phyloP scores from a whole-genome alignment of 1,140 invertebrate species.

The Sipha flava region DNA sequence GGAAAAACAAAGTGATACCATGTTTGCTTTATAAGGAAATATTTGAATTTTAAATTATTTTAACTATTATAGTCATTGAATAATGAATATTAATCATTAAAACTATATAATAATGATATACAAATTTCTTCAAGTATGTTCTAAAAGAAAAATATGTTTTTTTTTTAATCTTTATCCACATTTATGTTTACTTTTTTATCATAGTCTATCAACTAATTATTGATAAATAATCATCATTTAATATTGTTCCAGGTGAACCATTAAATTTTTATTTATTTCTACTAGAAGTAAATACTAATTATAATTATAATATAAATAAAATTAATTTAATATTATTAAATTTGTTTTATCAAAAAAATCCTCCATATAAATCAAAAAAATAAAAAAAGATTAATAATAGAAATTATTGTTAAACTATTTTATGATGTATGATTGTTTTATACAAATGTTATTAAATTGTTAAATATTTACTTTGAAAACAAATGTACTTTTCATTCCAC shows the following conservation, averaged over 20 bases:
- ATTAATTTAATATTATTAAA: neutral
- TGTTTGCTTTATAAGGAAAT: conserved; percentile 23
- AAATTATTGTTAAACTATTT: neutral
- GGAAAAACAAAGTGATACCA: conserved; percentile 25
- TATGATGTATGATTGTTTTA: neutral
- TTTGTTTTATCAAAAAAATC: neutral
- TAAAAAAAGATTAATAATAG: neutral
- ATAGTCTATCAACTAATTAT: neutral
- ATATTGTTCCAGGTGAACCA: neutral
- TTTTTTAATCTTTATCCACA: neutral
- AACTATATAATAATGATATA: neutral
- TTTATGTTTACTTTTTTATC: neutral
- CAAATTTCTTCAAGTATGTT: neutral
- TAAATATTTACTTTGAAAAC: neutral
- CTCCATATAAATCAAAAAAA: neutral
- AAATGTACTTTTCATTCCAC: neutral
- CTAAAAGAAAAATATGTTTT: neutral
- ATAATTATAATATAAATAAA: neutral
- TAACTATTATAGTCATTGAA: neutral
- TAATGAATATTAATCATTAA: neutral
- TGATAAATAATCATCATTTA: neutral
- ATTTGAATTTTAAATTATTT: neutral
- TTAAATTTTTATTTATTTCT: neutral
- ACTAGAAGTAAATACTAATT: no score
- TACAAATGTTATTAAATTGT: neutral